Base-by-base conservation (phyloP, 2,797 vertebrate species). In the Malurus splendens region DNA sequence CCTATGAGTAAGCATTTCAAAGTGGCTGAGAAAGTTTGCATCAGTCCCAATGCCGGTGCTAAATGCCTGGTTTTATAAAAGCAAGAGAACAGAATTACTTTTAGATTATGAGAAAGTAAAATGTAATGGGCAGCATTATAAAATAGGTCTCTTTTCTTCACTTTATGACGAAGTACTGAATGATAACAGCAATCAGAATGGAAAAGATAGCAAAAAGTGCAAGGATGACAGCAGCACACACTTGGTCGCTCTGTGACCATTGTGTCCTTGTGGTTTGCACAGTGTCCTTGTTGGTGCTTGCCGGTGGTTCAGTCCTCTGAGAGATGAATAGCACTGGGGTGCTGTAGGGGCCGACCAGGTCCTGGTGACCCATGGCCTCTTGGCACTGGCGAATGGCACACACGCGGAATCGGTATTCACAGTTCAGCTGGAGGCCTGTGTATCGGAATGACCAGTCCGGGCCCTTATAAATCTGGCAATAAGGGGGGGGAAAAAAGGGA, bases 141-240 rank as follows among this genome's bases (percentile, higher is more conserved):
- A 96, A 95, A 94, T 79, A 92, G 94, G 96, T 67, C 89, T 92
- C 52, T 92, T 77, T 94, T 96, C 86, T 96, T 99, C 98, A 99
- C 97, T 99, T 99, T 94, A 99, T 99, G 96, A 99, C 98, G 65
- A 99, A 99, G 98, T 99, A 99, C 97, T 99, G 99, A 97, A 99
- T 99, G 96, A 99, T 97, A 89, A 99, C 99, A 94, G 99, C 99
- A 90, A 99, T 99, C 96, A 99, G 97, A 96, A 99, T 99, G 97
- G 99, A 99, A 90, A 99, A 98, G 95, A 98, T 96, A 71, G 99
- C 99, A 33, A 99, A 99, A 41, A 99, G 97, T 97, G 98, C 98
- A 90, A 99, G 98, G 97, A 99, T 98, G 96, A 99, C 97, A 55
- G 99, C 98, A 15, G 99, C 99, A 50, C 99, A 99, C 97, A 98